phyloP scores from a whole-genome alignment of 2,113 vertebrate species.

The Sinocyclocheilus grahami region DNA sequence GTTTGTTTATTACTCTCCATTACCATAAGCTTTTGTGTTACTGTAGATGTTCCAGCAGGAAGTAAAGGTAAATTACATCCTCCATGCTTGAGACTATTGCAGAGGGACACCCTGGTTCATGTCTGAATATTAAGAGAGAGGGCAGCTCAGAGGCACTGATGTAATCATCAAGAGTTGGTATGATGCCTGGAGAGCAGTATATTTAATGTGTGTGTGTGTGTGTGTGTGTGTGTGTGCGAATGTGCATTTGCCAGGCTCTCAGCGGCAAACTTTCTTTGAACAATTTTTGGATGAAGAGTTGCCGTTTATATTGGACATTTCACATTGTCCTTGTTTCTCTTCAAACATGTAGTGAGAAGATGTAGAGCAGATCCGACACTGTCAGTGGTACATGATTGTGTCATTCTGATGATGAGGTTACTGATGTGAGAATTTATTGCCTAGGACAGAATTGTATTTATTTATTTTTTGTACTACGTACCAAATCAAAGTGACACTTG shows the following conservation, averaged over 20 bases:
- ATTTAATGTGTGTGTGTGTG: neutral
- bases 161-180: constrained; percentile 32
- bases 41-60: neutral
- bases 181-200: constrained; percentile 29
- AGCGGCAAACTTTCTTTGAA: neutral
- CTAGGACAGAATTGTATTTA: neutral
- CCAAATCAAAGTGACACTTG: neutral
- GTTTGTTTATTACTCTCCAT: constrained; percentile 28
- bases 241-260: neutral
- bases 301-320: neutral
- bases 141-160: constrained; percentile 38
- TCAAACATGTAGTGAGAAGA: neutral
- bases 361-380: neutral
- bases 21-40: neutral
- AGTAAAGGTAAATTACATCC: neutral
- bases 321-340: neutral
- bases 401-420: constrained; percentile 10
- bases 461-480: neutral
- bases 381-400: neutral
- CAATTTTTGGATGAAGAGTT: neutral
- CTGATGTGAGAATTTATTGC: constrained; percentile 13
- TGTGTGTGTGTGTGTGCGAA: neutral
- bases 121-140: constrained; percentile 47
- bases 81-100: neutral
- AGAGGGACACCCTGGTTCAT: constrained; percentile 36